Percentiles rank a stretch among this genome's conserved stretches.
phyloP scores from a whole-genome alignment of 2,888 invertebrate genomes.

The Tipula helvola region DNA sequence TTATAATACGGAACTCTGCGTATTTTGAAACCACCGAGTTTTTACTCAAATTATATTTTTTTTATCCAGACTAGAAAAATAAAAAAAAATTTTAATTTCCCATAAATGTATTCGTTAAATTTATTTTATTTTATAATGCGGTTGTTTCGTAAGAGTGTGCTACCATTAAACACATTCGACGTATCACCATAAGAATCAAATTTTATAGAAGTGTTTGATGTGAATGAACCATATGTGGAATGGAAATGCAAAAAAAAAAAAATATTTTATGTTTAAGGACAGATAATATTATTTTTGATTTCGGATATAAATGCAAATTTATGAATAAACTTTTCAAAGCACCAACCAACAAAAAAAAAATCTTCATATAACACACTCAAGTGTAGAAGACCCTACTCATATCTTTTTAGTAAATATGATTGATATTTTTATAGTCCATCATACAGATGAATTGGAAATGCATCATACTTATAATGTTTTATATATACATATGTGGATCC shows the following conservation, averaged over 20 bases:
- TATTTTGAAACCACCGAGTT: too few species aligned
- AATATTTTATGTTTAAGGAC: not conserved
- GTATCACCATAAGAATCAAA: not conserved
- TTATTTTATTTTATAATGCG: not conserved
- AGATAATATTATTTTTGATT: not conserved
- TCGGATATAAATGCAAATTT: not conserved
- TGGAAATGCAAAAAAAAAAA: not conserved
- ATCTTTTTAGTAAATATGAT: not conserved
- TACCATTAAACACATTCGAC: not conserved
- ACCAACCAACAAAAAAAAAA: not conserved
- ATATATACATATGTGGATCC: not conserved
- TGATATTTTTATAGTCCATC: not conserved
- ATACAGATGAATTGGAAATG: not conserved
- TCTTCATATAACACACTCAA: not conserved
- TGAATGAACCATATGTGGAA: not conserved
- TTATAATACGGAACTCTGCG: too few species aligned
- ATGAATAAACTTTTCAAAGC: not conserved
- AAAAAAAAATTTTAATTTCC: not conserved
- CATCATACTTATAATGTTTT: not conserved
- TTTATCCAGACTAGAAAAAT: too few species aligned
- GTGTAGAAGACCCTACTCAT: not conserved
- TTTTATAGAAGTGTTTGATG: not conserved
- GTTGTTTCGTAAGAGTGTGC: not conserved
- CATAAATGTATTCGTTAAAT: not conserved
- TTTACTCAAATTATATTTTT: too few species aligned